Evolutionary conservation across 53 echinoderm and acorn worm species (phyloP).

Genomic region (Actinopyga echinites): DNA sequence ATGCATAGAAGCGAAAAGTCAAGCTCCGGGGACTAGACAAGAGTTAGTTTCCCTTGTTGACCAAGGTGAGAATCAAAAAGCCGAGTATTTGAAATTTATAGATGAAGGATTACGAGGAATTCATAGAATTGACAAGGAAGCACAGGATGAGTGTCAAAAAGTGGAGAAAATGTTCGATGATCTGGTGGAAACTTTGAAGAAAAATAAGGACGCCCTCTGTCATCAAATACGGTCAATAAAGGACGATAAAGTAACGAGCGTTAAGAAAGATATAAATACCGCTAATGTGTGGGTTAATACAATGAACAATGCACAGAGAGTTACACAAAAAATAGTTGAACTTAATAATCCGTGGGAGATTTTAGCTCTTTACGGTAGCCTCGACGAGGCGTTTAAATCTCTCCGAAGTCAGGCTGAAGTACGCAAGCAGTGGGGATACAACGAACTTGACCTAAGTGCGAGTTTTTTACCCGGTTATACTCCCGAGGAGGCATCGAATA

Average conservation of each 20-base stretch:
- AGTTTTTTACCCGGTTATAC: constrained; percentile 1
- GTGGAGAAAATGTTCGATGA: neutral
- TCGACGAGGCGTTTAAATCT: neutral
- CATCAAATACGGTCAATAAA: neutral
- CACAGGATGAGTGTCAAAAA: constrained; percentile 10
- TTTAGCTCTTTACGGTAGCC: neutral
- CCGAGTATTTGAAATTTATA: neutral
- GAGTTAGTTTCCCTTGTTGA: neutral
- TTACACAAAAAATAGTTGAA: constrained; percentile 20
- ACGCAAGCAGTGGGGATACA: constrained; percentile 7
- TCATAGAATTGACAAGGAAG: neutral
- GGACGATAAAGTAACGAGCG: neutral
- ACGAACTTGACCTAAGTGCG: constrained; percentile 11
- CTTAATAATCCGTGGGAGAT: constrained; percentile 31
- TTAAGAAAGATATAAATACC: neutral
- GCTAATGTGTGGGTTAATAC: neutral
- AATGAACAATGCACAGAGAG: constrained; percentile 3
- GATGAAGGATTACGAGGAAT: neutral
- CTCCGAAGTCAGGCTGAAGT: neutral
- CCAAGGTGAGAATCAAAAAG: neutral
- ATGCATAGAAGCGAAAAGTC: constrained; percentile 41
- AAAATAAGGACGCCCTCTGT: constrained; percentile 20
- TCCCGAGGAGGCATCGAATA: neutral
- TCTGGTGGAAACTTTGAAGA: neutral
- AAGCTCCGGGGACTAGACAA: neutral